phyloP scores from a whole-genome alignment of 1,140 invertebrate genomes.

The Penaeus chinensis region DNA sequence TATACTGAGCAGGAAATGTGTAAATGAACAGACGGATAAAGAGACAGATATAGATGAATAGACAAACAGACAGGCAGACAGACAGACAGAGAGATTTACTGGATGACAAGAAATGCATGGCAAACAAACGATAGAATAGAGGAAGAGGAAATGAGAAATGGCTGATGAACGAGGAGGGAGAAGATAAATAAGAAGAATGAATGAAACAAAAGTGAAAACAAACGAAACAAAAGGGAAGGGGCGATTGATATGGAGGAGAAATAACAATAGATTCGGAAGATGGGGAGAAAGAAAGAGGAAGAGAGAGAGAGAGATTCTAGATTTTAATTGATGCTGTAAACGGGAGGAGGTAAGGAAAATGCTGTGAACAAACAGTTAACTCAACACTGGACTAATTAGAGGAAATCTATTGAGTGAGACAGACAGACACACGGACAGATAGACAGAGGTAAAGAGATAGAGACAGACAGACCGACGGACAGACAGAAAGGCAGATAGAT shows the following conservation, averaged over 20 bases:
- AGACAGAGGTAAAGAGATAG: not conserved
- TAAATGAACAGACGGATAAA: too few relatives aligned
- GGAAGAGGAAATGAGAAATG: not conserved
- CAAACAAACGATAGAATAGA: too few relatives aligned
- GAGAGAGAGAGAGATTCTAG: not conserved
- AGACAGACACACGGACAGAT: not conserved
- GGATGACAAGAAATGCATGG: too few relatives aligned
- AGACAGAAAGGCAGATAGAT: not conserved
- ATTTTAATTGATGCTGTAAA: too few relatives aligned
- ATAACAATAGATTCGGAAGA: not conserved
- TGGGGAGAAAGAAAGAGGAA: not conserved
- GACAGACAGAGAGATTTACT: too few relatives aligned
- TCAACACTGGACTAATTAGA: not conserved
- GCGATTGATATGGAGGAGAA: not conserved
- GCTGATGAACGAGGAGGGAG: not conserved
- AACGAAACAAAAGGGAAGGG: not conserved
- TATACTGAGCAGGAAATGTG: too few relatives aligned
- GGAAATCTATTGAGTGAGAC: not conserved
- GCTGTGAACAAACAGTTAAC: not conserved
- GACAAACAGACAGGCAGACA: too few relatives aligned
- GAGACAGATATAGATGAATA: too few relatives aligned
- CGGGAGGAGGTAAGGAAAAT: too few relatives aligned
- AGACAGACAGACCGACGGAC: not conserved
- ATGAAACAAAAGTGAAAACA: too few relatives aligned
- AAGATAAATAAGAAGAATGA: not conserved